Evolutionary conservation across 2,888 invertebrate genomes (phyloP).

Genomic region (Parnassius mnemosyne): DNA sequence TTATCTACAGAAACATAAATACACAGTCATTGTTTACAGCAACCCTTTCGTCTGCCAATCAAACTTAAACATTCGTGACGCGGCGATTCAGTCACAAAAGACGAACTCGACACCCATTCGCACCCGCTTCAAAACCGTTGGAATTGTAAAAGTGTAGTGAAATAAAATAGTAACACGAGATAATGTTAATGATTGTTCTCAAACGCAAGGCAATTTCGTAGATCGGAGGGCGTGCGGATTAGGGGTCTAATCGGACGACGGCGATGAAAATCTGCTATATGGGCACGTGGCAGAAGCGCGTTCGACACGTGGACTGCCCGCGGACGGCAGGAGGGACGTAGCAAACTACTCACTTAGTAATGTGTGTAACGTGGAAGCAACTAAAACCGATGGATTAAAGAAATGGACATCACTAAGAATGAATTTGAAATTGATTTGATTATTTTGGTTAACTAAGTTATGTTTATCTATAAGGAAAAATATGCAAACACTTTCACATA

Average conservation of each 20-base stretch:
- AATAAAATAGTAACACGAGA: conserved; percentile 67
- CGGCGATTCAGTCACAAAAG: conserved; percentile 33
- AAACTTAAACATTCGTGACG: conserved; percentile 50
- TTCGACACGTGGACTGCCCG: conserved; percentile 26
- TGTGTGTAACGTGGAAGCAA: conserved; percentile 4
- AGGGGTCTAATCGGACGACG: conserved; percentile 68
- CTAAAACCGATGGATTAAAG: conserved; percentile 3
- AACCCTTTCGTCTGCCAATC: conserved; percentile 43
- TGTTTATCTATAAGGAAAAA: too few species aligned
- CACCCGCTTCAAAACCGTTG: conserved; percentile 39
- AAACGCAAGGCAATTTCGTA: conserved; percentile 60
- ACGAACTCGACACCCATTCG: conserved; percentile 31
- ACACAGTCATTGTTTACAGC: conserved; percentile 30
- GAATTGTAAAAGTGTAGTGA: conserved; percentile 47
- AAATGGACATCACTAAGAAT: background rate
- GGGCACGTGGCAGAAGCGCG: conserved; percentile 42
- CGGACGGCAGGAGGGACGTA: conserved; percentile 1
- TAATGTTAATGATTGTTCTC: conserved; percentile 63
- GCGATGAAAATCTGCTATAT: conserved; percentile 74
- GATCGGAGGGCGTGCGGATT: conserved; percentile 66
- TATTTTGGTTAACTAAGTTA: too few species aligned
- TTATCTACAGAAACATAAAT: conserved; percentile 6
- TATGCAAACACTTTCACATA: too few species aligned
- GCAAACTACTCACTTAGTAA: conserved; percentile 10
- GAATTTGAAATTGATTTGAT: too few species aligned